These are phyloP conservation scores for Myotis yumanensis DNA, from an alignment of 2,113 vertebrate species.

Conservation along the genomic window DNA sequence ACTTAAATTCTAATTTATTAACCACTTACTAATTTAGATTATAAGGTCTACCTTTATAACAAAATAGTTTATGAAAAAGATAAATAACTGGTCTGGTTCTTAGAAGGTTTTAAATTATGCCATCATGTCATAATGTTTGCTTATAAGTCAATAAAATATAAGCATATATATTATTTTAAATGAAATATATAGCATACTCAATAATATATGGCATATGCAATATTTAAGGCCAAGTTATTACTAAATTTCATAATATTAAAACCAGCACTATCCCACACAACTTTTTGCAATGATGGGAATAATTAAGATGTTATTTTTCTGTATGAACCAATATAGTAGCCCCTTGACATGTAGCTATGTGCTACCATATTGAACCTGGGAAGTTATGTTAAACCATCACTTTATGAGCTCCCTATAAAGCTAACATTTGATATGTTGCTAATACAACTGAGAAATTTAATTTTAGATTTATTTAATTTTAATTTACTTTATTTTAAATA, in stretches of 20 bases:
- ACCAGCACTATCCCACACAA: neutral
- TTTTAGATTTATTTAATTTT: neutral
- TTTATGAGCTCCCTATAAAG: neutral
- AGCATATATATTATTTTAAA: neutral
- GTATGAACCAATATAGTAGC: neutral
- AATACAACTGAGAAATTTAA: neutral
- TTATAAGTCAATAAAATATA: neutral
- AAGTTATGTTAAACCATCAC: neutral
- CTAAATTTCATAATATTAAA: conserved; percentile 2
- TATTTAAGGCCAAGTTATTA: neutral
- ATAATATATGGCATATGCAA: neutral
- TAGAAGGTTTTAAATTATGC: neutral
- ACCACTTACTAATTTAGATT: neutral
- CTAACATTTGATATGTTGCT: neutral
- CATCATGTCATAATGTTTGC: neutral
- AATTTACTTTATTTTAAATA: neutral
- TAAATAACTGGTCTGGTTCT: neutral
- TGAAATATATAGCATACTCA: neutral
- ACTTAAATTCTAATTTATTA: neutral
- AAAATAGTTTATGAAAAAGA: neutral
- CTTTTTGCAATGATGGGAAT: neutral
- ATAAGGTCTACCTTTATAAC: neutral
- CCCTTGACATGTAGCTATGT: neutral
- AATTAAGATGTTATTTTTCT: neutral
- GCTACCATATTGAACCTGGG: neutral